These are phyloP conservation scores for Scortum barcoo DNA, from an alignment of 2,113 vertebrate genomes.

Conservation along the genomic window DNA sequence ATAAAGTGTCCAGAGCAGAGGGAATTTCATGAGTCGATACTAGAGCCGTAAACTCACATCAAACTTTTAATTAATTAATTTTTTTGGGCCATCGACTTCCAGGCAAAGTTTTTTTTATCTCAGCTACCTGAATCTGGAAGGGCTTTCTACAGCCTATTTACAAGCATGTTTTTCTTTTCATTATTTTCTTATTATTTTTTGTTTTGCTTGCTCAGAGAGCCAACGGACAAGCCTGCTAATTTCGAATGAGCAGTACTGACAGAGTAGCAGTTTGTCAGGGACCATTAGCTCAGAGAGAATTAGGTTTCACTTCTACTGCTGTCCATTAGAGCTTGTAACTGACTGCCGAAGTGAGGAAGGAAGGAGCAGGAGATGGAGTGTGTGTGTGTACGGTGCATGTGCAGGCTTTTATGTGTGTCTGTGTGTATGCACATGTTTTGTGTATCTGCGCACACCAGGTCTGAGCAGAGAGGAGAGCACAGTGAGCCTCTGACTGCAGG, in stretches of 20 bases:
- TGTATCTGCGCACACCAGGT: background rate
- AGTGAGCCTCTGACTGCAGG: background rate
- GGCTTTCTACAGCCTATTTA: background rate
- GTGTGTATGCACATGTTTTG: background rate
- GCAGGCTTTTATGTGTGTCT: background rate
- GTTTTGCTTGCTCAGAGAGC: background rate
- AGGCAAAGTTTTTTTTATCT: background rate
- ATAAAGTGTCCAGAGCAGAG: background rate
- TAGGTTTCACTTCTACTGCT: constrained; percentile 44
- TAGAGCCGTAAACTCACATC: background rate
- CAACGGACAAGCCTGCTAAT: constrained; percentile 21
- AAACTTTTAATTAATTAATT: background rate
- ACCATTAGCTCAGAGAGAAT: constrained; percentile 59
- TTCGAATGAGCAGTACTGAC: constrained; percentile 14
- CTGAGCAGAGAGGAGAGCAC: background rate
- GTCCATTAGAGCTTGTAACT: constrained; percentile 56
- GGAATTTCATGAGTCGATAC: background rate
- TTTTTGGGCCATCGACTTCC: too few species aligned
- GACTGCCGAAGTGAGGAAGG: constrained; percentile 35
- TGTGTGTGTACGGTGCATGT: background rate
- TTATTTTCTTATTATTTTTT: background rate
- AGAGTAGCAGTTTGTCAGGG: constrained; percentile 47
- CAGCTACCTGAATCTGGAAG: background rate
- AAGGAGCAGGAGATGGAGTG: constrained; percentile 8
- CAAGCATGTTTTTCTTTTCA: too few species aligned